phyloP scores from a whole-genome alignment of 2,797 vertebrate genomes.

The Bradypodion ventrale region DNA sequence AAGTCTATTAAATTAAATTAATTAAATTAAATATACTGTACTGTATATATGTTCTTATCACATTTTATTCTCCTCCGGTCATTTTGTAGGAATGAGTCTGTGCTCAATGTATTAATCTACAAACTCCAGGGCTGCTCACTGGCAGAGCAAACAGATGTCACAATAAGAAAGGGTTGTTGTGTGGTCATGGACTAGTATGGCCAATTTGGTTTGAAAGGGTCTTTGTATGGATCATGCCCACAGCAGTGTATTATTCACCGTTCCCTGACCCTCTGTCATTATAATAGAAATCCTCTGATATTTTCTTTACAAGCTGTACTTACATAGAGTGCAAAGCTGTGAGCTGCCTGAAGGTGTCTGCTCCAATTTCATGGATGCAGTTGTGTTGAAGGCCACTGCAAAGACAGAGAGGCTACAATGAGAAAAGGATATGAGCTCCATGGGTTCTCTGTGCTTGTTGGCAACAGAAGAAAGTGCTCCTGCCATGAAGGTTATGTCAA shows the following conservation, averaged over 20 bases:
- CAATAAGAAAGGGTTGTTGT: background rate
- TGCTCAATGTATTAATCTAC: background rate
- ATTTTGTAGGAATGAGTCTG: background rate
- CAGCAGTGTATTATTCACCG: background rate
- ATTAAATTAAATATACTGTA: no score
- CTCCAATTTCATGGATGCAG: slow-evolving; percentile 85
- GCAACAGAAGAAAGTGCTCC: slow-evolving; percentile 39
- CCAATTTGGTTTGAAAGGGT: slow-evolving; percentile 2
- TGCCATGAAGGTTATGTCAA: slow-evolving; percentile 45
- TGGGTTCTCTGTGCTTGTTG: slow-evolving; percentile 41
- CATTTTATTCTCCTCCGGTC: background rate
- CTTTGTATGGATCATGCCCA: background rate
- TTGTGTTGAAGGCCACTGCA: slow-evolving; percentile 91
- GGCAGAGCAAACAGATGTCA: background rate
- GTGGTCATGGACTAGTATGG: background rate
- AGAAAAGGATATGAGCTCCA: slow-evolving; percentile 20
- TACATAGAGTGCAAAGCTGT: slow-evolving; percentile 85
- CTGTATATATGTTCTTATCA: background rate
- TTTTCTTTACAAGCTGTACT: slow-evolving; percentile 65
- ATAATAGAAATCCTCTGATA: background rate
- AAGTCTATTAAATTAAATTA: no score
- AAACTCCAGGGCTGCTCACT: background rate
- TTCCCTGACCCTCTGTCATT: rapidly evolving
- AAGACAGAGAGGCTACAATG: slow-evolving; percentile 58
- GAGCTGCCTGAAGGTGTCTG: slow-evolving; percentile 89